phyloP scores from a whole-genome alignment of 1,140 invertebrate species.

The Zophobas atratus region DNA sequence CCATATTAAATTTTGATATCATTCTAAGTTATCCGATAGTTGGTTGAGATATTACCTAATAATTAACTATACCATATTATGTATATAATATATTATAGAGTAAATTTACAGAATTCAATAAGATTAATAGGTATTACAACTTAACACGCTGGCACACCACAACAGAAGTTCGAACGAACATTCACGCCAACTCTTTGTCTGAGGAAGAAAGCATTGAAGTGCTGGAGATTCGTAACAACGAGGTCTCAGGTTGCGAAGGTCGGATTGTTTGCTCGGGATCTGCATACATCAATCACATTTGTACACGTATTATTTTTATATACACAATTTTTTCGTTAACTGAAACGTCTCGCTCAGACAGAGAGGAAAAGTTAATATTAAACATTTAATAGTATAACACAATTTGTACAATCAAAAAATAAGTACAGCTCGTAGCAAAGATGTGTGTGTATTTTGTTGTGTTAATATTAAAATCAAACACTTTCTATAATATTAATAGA shows the following conservation, averaged over 20 bases:
- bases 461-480: conserved; percentile 57
- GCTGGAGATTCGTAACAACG: conserved; percentile 61
- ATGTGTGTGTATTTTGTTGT: conserved; percentile 62
- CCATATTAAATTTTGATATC: conserved; percentile 66
- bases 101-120: conserved; percentile 67
- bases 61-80: conserved; percentile 67
- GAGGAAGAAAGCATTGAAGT: conserved; percentile 55
- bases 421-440: conserved; percentile 68
- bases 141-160: conserved; percentile 62
- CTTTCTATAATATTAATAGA: conserved; percentile 60
- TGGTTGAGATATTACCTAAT: conserved; percentile 66
- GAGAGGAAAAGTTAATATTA: conserved; percentile 61
- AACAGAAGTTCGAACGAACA: conserved; percentile 61
- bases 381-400: conserved; percentile 65
- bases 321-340: conserved; percentile 54
- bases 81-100: conserved; percentile 67
- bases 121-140: conserved; percentile 66
- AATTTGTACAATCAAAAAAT: conserved; percentile 68
- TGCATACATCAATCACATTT: conserved; percentile 59
- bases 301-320: conserved; percentile 59
- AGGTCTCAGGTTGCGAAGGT: conserved; percentile 51
- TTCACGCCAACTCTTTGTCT: conserved; percentile 60
- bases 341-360: conserved; percentile 59
- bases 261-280: conserved; percentile 55
- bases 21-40: conserved; percentile 63